Evolutionary conservation across 2,888 invertebrate genomes (phyloP).

Genomic region (Adelognathus sp.): DNA sequence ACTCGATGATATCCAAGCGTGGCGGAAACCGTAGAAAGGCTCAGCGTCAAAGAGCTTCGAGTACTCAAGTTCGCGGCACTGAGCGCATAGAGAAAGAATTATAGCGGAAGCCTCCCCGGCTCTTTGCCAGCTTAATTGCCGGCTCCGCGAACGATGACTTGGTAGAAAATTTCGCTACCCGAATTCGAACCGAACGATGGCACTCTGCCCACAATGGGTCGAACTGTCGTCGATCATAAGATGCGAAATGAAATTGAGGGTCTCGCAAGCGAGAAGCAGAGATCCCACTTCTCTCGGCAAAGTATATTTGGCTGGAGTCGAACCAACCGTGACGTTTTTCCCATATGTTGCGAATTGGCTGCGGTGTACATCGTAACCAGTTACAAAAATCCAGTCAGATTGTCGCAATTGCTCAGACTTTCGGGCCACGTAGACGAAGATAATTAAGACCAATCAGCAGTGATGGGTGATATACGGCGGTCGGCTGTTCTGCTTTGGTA

Average conservation of each 20-base stretch:
- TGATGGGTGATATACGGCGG: constrained; percentile 70
- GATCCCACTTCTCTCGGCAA: not conserved
- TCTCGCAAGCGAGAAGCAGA: not conserved
- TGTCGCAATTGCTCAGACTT: constrained; percentile 54
- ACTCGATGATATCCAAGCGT: not conserved
- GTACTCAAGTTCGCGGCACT: not conserved
- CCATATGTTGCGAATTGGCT: constrained; percentile 20
- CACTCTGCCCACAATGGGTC: not conserved
- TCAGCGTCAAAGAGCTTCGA: not conserved
- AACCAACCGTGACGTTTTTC: constrained; percentile 37
- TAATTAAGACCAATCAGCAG: constrained; percentile 75
- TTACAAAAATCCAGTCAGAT: not conserved
- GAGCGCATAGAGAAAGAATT: constrained; percentile 6
- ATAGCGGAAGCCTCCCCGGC: not conserved
- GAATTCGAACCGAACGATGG: not conserved
- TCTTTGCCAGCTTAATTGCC: constrained; percentile 28
- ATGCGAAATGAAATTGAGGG: not conserved
- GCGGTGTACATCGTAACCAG: too few relatives aligned
- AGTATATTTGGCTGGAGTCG: constrained; percentile 12
- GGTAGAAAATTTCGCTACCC: not conserved
- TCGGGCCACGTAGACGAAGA: constrained; percentile 70
- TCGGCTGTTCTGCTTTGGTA: not conserved
- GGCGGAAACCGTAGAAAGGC: not conserved
- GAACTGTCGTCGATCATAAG: not conserved
- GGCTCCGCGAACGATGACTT: not conserved